A percentile compares a stretch with the other conserved stretches of the same genome.
Conservation (phyloP, 2,888 invertebrate species). For the Eustalomyia histrio region DNA sequence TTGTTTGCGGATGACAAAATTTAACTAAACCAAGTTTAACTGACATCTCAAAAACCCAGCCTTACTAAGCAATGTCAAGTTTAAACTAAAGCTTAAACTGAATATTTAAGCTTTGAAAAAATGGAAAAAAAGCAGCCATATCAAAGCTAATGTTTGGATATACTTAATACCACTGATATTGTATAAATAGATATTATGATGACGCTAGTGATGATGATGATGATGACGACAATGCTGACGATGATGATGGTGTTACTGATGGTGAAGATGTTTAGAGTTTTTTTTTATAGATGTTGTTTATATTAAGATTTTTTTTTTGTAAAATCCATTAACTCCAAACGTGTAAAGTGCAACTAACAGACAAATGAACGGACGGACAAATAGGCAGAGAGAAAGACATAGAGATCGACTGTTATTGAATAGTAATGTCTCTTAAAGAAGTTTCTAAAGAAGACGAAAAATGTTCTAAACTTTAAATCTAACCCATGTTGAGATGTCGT, state of each 20-base stretch:
- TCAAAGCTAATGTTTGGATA: conserved; percentile 62
- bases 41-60: too few species aligned
- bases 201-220: conserved; percentile 69
- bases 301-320: conserved; percentile 21
- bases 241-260: conserved; percentile 30
- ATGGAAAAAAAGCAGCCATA: conserved; percentile 31
- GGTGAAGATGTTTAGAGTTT: conserved; percentile 21
- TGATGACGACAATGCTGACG: conserved; percentile 51
- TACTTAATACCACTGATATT: conserved; percentile 57
- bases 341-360: conserved; percentile 6
- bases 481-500: conserved; percentile 60
- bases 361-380: not conserved
- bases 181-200: conserved; percentile 19
- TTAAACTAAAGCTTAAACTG: conserved; percentile 35
- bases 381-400: not conserved
- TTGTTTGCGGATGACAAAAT: too few species aligned
- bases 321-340: conserved; percentile 61
- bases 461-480: conserved; percentile 48
- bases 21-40: too few species aligned
- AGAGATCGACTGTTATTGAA: conserved; percentile 47
- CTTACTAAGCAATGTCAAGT: not conserved
- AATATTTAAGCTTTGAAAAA: conserved; percentile 38
- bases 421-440: conserved; percentile 51
- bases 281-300: conserved; percentile 30
- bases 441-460: conserved; percentile 14